phyloP scores from a whole-genome alignment of 1,140 invertebrate genomes.

The Scylla paramamosain region DNA sequence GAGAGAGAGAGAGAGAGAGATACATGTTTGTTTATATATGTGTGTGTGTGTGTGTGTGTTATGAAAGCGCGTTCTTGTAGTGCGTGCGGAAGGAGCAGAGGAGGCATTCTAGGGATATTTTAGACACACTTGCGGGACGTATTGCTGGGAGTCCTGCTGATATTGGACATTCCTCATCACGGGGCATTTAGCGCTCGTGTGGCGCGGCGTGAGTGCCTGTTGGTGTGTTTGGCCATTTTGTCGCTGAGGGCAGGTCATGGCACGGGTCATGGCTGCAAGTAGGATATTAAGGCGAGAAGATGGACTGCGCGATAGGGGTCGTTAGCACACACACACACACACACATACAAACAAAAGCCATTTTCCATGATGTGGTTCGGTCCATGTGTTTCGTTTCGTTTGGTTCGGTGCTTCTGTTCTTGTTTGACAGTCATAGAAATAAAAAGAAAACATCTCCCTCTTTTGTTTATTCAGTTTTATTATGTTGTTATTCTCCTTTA shows the following conservation, averaged over 20 bases:
- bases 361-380: neutral
- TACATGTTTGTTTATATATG: too few species aligned
- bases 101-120: neutral
- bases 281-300: neutral
- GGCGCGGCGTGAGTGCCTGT: neutral
- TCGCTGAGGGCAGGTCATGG: neutral
- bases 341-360: neutral
- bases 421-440: neutral
- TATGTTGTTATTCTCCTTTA: neutral
- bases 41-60: too few species aligned
- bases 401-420: neutral
- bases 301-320: neutral
- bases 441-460: neutral
- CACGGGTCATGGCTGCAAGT: neutral
- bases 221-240: neutral
- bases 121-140: too few species aligned
- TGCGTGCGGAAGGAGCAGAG: neutral
- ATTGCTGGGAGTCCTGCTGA: too few species aligned
- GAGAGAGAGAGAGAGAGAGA: neutral
- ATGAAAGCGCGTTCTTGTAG: neutral
- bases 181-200: neutral
- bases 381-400: neutral
- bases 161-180: too few species aligned
- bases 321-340: conserved; percentile 2
- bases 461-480: conserved; percentile 24